phyloP scores from a whole-genome alignment of 1,140 invertebrate species.

The Littorina saxatilis region DNA sequence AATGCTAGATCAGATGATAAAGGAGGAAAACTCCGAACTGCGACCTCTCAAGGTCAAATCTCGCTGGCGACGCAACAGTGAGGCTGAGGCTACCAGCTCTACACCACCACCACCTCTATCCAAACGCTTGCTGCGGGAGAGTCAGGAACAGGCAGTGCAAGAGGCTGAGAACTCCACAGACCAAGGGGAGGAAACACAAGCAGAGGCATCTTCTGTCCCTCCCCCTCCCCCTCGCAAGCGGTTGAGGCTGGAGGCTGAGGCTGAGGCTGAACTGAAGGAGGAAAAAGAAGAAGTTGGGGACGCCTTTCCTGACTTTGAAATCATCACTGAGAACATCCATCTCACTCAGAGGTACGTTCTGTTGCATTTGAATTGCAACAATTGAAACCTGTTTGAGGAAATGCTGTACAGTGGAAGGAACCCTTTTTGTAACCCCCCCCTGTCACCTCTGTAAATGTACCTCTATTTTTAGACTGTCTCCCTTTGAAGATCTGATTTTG shows the following conservation, averaged over 20 bases:
- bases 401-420: too few relatives aligned
- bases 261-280: conserved; percentile 42
- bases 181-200: conserved; percentile 41
- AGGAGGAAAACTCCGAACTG: neutral
- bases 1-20: conserved; percentile 18
- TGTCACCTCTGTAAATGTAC: too few relatives aligned
- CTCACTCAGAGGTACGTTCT: conserved; percentile 75
- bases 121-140: conserved; percentile 16
- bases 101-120: conserved; percentile 15
- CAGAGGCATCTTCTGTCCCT: conserved; percentile 25
- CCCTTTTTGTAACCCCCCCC: too few relatives aligned
- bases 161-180: conserved; percentile 43
- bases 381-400: too few relatives aligned
- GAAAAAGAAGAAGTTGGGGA: conserved; percentile 22
- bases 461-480: too few relatives aligned
- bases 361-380: neutral
- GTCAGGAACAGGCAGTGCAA: neutral
- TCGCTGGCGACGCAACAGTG: conserved; percentile 88
- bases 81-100: conserved; percentile 80
- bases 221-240: conserved; percentile 37
- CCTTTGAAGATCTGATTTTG: too few relatives aligned
- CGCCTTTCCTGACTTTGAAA: conserved; percentile 82
- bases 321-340: conserved; percentile 90
- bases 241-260: conserved; percentile 23
- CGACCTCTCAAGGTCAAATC: conserved; percentile 83